Conservation (phyloP, 2,888 invertebrate species). For the Drosophila affinis region DNA sequence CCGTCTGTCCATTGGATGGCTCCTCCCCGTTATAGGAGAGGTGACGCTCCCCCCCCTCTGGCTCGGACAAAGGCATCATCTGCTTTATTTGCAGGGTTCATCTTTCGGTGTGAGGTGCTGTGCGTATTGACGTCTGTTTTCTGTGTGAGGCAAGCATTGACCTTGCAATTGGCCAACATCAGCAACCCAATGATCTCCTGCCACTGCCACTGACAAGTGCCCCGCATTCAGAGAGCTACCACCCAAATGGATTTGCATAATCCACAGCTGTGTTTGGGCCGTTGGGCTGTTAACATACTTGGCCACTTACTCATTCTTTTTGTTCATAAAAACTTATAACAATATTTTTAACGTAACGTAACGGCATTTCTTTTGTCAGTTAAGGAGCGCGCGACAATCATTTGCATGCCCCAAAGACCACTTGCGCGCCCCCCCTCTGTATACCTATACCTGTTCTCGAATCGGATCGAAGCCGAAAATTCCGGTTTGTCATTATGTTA, state of each 20-base stretch:
- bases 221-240: conserved; percentile 35
- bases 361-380: conserved; percentile 70
- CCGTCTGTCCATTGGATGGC: conserved; percentile 13
- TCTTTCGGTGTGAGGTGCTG: conserved; percentile 40
- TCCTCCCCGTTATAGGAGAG: not conserved
- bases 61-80: conserved; percentile 41
- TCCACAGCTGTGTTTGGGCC: conserved; percentile 48
- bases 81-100: conserved; percentile 40
- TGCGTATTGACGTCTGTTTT: conserved; percentile 35
- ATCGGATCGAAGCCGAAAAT: conserved; percentile 32
- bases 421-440: conserved; percentile 15
- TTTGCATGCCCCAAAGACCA: conserved; percentile 18
- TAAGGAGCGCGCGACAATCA: conserved; percentile 44
- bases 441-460: not conserved
- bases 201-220: conserved; percentile 22
- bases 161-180: conserved; percentile 62
- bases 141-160: conserved; percentile 70
- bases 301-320: conserved; percentile 54
- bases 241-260: conserved; percentile 66
- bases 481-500: conserved; percentile 69
- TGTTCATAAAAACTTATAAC: conserved; percentile 38
- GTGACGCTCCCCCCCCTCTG: conserved; percentile 6
- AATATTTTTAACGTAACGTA: conserved; percentile 75
- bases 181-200: conserved; percentile 48
- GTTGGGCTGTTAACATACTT: conserved; percentile 57